Percentiles rank a stretch among this genome's conserved stretches.
Evolutionary conservation across 2,113 vertebrate genomes (phyloP).

Genomic region (Lophura nycthemera): DNA sequence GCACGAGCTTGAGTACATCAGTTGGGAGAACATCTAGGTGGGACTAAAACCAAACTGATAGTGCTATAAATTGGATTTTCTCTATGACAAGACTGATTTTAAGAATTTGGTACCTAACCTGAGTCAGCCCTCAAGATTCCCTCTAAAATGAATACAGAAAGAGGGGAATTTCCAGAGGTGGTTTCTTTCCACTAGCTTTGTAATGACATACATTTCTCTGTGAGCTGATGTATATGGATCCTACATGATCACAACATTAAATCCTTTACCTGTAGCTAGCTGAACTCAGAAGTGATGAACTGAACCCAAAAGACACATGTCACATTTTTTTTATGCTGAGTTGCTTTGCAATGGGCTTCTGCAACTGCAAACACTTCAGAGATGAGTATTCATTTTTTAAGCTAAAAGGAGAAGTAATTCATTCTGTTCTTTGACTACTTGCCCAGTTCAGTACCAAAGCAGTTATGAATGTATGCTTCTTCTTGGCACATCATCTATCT

Average conservation of each 20-base stretch:
- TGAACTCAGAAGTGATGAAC: neutral
- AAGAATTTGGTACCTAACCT: neutral
- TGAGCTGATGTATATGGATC: neutral
- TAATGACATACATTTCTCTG: neutral
- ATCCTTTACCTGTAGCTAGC: neutral
- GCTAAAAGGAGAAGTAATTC: neutral
- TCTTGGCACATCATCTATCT: neutral
- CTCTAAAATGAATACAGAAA: neutral
- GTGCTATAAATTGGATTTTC: neutral
- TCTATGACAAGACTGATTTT: neutral
- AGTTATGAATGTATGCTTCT: neutral
- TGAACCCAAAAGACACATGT: neutral
- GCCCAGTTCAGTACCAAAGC: neutral
- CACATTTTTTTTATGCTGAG: neutral
- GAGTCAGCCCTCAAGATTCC: neutral
- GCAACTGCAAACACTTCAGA: neutral
- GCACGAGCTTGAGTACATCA: neutral
- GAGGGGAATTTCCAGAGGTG: neutral
- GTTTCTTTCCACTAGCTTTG: neutral
- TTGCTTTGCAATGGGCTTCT: neutral
- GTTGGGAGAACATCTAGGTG: neutral
- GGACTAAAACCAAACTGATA: neutral
- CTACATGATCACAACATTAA: neutral
- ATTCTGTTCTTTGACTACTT: neutral
- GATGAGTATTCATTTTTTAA: neutral